phyloP scores from a whole-genome alignment of 2,888 invertebrate species.

The Petrolisthes manimaculis region DNA sequence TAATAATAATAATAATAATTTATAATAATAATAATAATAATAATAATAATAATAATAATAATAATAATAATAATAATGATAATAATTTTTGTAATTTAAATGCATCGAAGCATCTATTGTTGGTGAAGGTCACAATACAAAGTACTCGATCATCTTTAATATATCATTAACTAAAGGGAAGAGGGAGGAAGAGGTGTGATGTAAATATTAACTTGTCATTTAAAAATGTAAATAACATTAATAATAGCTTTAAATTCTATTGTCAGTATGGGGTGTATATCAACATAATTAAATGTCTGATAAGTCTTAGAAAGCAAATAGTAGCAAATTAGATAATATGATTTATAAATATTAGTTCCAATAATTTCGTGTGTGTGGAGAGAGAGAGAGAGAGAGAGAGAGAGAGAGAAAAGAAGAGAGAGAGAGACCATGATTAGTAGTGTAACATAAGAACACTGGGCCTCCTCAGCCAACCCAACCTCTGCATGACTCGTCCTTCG shows the following conservation, averaged over 20 bases:
- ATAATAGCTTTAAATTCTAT: no score
- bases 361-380: no score
- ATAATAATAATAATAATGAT: constrained; percentile 15
- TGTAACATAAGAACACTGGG: not conserved
- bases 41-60: not conserved
- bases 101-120: not conserved
- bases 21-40: not conserved
- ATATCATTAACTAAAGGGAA: not conserved
- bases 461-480: not conserved
- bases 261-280: no score
- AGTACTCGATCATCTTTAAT: not conserved
- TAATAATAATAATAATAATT: not conserved
- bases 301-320: no score
- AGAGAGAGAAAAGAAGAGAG: constrained; percentile 33
- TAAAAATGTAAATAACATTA: no score
- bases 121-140: not conserved
- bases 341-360: no score
- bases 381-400: constrained; percentile 22
- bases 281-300: no score
- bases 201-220: no score
- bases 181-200: no score
- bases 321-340: no score
- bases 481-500: no score
- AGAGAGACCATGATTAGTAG: not conserved
- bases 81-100: constrained; percentile 22